A percentile compares a stretch with the other conserved stretches of the same genome.
These are phyloP conservation scores for Drosophila helvetica DNA, from an alignment of 2,888 invertebrate genomes.

Conservation along the genomic window DNA sequence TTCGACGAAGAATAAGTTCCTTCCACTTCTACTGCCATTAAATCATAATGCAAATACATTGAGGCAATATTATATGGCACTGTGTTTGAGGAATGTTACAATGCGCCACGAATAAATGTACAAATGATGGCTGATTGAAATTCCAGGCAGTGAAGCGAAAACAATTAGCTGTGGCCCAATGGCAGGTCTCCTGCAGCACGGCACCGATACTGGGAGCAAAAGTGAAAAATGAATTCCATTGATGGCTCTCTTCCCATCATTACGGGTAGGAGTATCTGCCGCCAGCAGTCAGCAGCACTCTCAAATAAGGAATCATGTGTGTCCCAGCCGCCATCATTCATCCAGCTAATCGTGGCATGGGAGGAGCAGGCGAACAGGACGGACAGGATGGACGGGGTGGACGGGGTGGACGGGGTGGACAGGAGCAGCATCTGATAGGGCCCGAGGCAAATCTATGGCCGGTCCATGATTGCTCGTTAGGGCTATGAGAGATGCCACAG, in stretches of 20 bases:
- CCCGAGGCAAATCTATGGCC: not conserved
- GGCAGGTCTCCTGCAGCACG: no score
- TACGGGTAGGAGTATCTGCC: slow-evolving; percentile 7
- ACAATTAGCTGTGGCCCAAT: not conserved
- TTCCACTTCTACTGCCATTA: no score
- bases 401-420: not conserved
- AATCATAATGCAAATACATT: no score
- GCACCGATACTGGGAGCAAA: not conserved
- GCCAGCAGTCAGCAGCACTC: not conserved
- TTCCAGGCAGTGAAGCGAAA: not conserved
- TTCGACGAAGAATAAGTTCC: no score
- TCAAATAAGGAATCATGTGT: slow-evolving; percentile 24
- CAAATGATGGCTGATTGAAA: not conserved
- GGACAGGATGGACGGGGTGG: slow-evolving; percentile 1
- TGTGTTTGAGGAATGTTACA: no score
- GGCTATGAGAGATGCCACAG: not conserved
- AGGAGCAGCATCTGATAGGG: slow-evolving; percentile 4
- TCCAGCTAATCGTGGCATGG: slow-evolving; percentile 33
- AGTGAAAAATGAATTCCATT: slow-evolving; percentile 17
- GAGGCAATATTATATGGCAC: no score
- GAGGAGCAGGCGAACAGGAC: not conserved
- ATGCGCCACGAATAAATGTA: no score
- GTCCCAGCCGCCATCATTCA: slow-evolving; percentile 37
- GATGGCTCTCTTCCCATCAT: not conserved
- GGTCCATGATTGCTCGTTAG: not conserved